Conservation (phyloP, 2,113 vertebrate genomes). For the Aphelocoma coerulescens region DNA sequence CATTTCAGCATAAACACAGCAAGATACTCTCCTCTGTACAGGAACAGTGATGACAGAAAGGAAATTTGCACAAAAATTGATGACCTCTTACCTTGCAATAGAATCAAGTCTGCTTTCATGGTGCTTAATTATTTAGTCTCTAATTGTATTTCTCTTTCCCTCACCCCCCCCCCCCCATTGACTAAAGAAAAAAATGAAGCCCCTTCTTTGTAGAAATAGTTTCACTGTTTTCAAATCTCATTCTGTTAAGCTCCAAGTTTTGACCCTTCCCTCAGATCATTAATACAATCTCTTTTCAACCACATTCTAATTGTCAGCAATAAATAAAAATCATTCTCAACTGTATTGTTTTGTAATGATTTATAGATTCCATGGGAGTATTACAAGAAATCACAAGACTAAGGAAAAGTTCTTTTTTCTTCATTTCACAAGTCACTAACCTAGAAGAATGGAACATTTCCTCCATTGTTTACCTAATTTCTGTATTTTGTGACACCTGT, state of each 20-base stretch:
- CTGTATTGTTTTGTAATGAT: background rate
- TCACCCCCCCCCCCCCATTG: fast-evolving
- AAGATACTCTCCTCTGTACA: background rate
- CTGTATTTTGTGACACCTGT: background rate
- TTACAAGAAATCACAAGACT: background rate
- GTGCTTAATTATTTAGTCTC: background rate
- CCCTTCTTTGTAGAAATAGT: background rate
- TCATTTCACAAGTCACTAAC: background rate
- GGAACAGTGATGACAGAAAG: background rate
- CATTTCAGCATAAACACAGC: background rate
- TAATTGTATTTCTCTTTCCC: background rate
- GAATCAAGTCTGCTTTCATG: background rate
- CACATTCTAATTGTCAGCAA: constrained; percentile 19
- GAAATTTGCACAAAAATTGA: background rate
- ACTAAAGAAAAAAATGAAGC: background rate
- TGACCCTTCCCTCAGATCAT: background rate
- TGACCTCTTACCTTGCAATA: background rate
- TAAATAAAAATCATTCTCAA: constrained; percentile 19
- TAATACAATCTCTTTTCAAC: background rate
- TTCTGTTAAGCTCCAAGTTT: background rate
- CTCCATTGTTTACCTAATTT: background rate
- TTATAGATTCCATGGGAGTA: background rate
- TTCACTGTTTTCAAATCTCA: background rate
- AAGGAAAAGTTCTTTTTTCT: background rate
- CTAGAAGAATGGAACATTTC: background rate